Evolutionary conservation across 2,888 invertebrate genomes (phyloP).

Genomic region (Thereva nobilitata): DNA sequence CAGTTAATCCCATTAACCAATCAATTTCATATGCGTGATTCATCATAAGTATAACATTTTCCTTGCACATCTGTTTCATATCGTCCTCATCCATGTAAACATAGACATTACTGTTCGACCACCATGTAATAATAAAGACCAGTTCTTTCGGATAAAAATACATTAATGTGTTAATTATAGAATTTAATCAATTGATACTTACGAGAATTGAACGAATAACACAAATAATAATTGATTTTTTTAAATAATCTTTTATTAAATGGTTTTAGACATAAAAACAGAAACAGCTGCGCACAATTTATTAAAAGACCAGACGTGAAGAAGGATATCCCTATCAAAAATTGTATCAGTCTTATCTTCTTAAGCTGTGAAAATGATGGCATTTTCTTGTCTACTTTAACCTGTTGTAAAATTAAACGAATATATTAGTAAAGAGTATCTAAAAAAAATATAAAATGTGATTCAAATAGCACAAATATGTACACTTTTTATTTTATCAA

Average conservation of each 20-base stretch:
- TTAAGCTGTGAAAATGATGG: conserved; percentile 46
- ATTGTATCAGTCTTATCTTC: conserved; percentile 69
- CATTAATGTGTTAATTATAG: neutral
- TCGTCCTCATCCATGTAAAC: conserved; percentile 80
- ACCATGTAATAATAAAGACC: conserved; percentile 93
- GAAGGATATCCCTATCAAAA: conserved; percentile 83
- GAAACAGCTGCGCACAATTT: conserved; percentile 77
- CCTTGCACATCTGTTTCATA: conserved; percentile 79
- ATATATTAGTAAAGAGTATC: neutral
- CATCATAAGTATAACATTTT: conserved; percentile 88
- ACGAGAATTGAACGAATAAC: conserved; percentile 89
- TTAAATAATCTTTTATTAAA: conserved; percentile 80
- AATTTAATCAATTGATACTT: conserved; percentile 61
- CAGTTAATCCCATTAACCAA: conserved; percentile 93
- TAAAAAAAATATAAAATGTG: no score
- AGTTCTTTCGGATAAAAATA: conserved; percentile 68
- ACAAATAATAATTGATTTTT: conserved; percentile 85
- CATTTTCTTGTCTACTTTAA: conserved; percentile 35
- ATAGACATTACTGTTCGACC: conserved; percentile 75
- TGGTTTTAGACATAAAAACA: conserved; percentile 78
- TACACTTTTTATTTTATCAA: no score
- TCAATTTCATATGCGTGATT: conserved; percentile 96
- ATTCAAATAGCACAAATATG: no score
- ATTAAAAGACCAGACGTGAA: conserved; percentile 84
- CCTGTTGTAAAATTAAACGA: conserved; percentile 3